Evolutionary conservation across 2,888 invertebrate genomes (phyloP), one percentile per base, ranked within the genome.

Genomic region (Falcaria lacertinaria): DNA sequence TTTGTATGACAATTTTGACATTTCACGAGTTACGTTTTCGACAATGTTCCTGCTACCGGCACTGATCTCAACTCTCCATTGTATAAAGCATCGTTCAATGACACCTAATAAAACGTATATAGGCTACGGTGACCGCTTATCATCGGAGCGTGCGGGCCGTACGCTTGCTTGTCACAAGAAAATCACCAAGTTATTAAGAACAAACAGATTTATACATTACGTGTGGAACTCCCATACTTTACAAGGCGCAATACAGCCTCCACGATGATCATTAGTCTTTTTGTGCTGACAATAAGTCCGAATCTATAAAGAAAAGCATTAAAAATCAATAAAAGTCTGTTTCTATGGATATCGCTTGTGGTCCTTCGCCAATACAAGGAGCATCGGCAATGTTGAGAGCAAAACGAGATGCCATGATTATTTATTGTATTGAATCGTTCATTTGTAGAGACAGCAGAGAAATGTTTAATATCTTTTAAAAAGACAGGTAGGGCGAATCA

Each of bases 381-480:
- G 54, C 56, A 60, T 62, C 61, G 60, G 65, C 66, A 60, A 57
- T 66, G 61, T 50, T 55, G 59, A 50, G 69, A 80, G 62, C 71
- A 86, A 84, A 87, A 86, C 74, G 69, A 47, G 57, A 53, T 62
- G 52, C 64, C 64, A 60, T 78, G 79, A 79, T 80, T 80, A 80
- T 83, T 82, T 80, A 80, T 82, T 80, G 82, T 87, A 86, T 86
- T 82, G 82, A 85, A 86, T 81, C 80, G 80, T 82, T 80, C 68
- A 69, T 50, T 49, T 39, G 81, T 78, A 86, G 64, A 54, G 69
- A 52, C 43, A 39, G 37, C 33, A 28, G 40, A 39, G 47, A 43
- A 75, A 67, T 54, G 62, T 47, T 7, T 28, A 36, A 11, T 5
- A n/a, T 22, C 16, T 15, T 13, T 38, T 41, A 39, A 44, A 33